A percentile compares a stretch with the other conserved stretches of the same genome.
Conservation (phyloP, 2,888 invertebrate genomes). For the Ichneumon xanthorius region DNA sequence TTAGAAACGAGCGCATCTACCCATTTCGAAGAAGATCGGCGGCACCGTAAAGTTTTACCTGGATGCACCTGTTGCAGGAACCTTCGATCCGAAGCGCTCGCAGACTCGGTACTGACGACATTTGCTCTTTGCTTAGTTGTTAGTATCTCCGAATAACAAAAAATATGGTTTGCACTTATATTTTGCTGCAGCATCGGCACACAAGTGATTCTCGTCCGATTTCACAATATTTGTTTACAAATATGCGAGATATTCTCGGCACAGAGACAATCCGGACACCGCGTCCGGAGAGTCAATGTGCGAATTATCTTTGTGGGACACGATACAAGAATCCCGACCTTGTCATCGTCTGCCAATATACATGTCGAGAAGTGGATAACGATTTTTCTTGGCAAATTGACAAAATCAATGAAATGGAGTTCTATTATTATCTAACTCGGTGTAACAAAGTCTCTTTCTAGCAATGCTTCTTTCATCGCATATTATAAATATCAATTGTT, state of each 20-base stretch:
- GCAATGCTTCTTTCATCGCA: not conserved
- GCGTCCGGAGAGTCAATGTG: not conserved
- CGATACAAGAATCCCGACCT: conserved; percentile 28
- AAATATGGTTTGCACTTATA: not conserved
- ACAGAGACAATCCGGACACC: not conserved
- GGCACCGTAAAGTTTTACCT: conserved; percentile 73
- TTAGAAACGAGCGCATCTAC: conserved; percentile 77
- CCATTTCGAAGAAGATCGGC: conserved; percentile 75
- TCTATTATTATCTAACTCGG: conserved; percentile 34
- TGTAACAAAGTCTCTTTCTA: not conserved
- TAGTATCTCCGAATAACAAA: not conserved
- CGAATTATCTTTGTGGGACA: not conserved
- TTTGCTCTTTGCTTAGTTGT: not conserved
- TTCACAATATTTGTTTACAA: conserved; percentile 36
- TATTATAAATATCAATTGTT: not conserved
- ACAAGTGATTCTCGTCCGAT: conserved; percentile 17
- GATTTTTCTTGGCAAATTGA: conserved; percentile 30
- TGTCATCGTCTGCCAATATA: conserved; percentile 35
- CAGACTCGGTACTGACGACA: conserved; percentile 77
- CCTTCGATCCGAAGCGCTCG: conserved; percentile 73
- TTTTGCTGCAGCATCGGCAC: not conserved
- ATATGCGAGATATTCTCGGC: not conserved
- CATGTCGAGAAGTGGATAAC: conserved; percentile 37
- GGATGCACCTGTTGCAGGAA: conserved; percentile 75
- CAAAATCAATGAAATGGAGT: not conserved